Evolutionary conservation across 1,140 invertebrate genomes (phyloP), one percentile per base, ranked within the genome.

Genomic region (Drosophila teissieri): DNA sequence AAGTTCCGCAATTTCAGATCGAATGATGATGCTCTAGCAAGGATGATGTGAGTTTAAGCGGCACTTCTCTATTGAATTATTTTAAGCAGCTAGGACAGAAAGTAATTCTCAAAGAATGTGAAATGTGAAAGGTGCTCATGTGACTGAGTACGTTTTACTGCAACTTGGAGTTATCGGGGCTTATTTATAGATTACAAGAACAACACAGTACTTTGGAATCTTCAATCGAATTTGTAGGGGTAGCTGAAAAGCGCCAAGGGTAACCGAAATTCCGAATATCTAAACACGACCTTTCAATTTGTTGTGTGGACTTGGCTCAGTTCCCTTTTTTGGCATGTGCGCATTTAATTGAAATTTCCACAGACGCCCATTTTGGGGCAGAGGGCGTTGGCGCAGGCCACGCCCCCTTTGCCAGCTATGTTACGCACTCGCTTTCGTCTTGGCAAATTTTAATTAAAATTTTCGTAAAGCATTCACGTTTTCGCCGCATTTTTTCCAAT

Each of bases 321-420:
- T 24, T 57, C 42, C 55, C 60, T 64, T 75, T 84, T 78, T 88
- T 65, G 83, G 84, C 79, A 88, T 88, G 84, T 88, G 85, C 80
- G 80, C 84, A 88, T 88, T 88, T 88, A 88, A 88, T 88, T 88
- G 84, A 88, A 88, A 88, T 80, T 89, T 89, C 51, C 77, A 68
- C 69, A 70, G 76, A 80, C 84, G 68, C 83, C 83, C 76, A 73
- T 24, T 73, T 72, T 51, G 3, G 46, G 24, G 5, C 36, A 22
- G 37, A 14, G 42, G 49, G 51, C 44, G 44, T 24, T 36, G 60
- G 24, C 44, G 34, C 2, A 3, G 27, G 44, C 48, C 52, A 75
- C 75, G 73, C 81, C 72, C 24, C 31, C 42, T 36, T 17, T 51
- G 45, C 37, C 49, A 70, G 64, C 67, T 49, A 34, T 40, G 52